These are phyloP conservation scores for Aplysina aerophoba DNA, from an alignment of 37 sponge, comb jelly and placozoan species.

Conservation along the genomic window DNA sequence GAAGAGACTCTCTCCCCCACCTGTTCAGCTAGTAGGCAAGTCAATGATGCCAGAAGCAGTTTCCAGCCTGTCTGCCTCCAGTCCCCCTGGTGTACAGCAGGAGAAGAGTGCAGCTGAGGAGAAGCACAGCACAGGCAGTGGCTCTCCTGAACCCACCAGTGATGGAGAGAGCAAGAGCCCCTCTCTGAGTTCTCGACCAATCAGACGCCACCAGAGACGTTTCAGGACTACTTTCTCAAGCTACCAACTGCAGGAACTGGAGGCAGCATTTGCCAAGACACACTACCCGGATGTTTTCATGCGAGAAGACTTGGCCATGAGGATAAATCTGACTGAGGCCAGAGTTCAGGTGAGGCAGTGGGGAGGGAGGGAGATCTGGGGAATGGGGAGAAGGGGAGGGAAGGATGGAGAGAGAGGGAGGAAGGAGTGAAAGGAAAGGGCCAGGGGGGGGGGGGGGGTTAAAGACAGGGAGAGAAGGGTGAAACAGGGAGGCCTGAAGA, in stretches of 20 bases:
- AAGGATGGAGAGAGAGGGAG: neutral
- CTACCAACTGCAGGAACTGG: conserved; percentile 82
- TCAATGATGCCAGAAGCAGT: conserved; percentile 43
- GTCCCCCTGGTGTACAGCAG: neutral
- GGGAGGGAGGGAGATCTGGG: neutral
- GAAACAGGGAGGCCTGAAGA: no score
- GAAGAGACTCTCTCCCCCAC: no score
- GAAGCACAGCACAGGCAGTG: conserved; percentile 37
- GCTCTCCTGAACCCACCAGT: conserved; percentile 34
- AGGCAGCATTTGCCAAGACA: conserved; percentile 84
- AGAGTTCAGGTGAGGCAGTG: conserved; percentile 83
- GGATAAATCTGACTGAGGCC: conserved; percentile 88
- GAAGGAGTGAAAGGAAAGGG: neutral
- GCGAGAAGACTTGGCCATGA: conserved; percentile 83
- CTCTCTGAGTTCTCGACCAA: conserved; percentile 29
- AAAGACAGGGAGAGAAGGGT: no score
- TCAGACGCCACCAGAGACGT: conserved; percentile 84
- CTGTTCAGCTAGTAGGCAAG: no score
- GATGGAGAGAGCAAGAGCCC: conserved; percentile 26
- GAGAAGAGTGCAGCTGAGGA: conserved; percentile 16
- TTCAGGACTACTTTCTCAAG: conserved; percentile 93
- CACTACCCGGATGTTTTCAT: conserved; percentile 95
- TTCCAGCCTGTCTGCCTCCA: conserved; percentile 15
- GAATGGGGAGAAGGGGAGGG: no score
- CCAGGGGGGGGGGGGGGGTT: no score